phyloP scores from a whole-genome alignment of 2,113 vertebrate species.

The Phaetusa simplex region DNA sequence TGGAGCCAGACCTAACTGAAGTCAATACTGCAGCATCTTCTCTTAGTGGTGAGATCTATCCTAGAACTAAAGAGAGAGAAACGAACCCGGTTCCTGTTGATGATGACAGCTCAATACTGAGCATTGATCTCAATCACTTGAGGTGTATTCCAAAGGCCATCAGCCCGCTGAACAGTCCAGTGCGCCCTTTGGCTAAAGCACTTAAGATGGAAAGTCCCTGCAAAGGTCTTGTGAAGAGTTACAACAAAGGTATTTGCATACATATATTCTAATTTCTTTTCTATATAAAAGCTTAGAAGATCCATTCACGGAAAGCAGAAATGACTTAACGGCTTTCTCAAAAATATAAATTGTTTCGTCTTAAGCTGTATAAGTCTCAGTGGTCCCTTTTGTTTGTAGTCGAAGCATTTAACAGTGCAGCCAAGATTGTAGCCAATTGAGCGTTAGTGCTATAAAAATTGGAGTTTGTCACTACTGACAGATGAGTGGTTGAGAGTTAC shows the following conservation, averaged over 20 bases:
- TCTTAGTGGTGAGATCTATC: slow-evolving; percentile 25
- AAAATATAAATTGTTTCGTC: background rate
- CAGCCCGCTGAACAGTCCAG: slow-evolving; percentile 92
- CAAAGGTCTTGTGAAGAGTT: slow-evolving; percentile 80
- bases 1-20: slow-evolving; percentile 59
- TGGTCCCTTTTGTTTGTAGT: background rate
- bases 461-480: background rate
- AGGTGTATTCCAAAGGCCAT: slow-evolving; percentile 88
- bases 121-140: slow-evolving; percentile 84
- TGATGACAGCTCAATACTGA: slow-evolving; percentile 94
- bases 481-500: background rate
- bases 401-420: background rate
- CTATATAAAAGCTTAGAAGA: background rate
- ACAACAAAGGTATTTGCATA: slow-evolving; percentile 81
- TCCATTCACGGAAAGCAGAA: background rate
- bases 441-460: background rate
- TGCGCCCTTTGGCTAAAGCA: slow-evolving; percentile 78
- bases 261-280: background rate
- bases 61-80: slow-evolving; percentile 47
- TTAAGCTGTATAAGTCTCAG: background rate
- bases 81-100: slow-evolving; percentile 65
- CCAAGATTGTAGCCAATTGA: background rate
- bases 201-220: slow-evolving; percentile 72
- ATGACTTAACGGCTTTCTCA: background rate
- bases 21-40: slow-evolving; percentile 17